A percentile compares a stretch with the other conserved stretches of the same genome.
phyloP scores from a whole-genome alignment of 1,140 invertebrate species.

The silkworm (Bombyx mori) region DNA sequence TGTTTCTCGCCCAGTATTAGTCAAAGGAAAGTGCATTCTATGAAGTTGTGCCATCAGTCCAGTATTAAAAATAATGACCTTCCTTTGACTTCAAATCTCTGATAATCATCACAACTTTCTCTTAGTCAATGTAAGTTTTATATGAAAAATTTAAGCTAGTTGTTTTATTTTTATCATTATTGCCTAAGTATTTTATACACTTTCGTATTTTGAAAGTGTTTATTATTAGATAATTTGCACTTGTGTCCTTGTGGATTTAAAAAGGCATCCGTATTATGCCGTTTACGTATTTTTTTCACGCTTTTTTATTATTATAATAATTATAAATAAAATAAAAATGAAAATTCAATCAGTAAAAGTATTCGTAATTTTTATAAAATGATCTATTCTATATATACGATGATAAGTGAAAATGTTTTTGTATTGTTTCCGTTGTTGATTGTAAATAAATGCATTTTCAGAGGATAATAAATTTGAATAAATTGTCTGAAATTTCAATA shows the following conservation, averaged over 20 bases:
- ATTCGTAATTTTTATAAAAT: conserved; percentile 49
- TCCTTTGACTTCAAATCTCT: conserved; percentile 62
- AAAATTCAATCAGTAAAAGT: conserved; percentile 31
- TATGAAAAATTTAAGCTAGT: conserved; percentile 62
- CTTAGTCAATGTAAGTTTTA: conserved; percentile 68
- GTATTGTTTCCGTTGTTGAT: conserved; percentile 65
- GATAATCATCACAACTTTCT: conserved; percentile 68
- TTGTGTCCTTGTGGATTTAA: conserved; percentile 71
- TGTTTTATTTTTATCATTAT: conserved; percentile 50
- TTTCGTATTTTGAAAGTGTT: conserved; percentile 65
- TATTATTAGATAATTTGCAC: conserved; percentile 62
- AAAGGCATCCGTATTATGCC: conserved; percentile 39
- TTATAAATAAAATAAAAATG: conserved; percentile 35
- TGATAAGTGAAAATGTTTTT: conserved; percentile 56
- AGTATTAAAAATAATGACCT: conserved; percentile 61
- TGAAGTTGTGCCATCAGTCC: conserved; percentile 65
- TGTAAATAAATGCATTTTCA: conserved; percentile 66
- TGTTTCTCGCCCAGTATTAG: conserved; percentile 64
- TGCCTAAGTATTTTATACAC: conserved; percentile 63
- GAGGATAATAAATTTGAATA: conserved; percentile 63
- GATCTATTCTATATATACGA: conserved; percentile 20
- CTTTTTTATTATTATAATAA: conserved; percentile 41
- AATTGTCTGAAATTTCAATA: conserved; percentile 65
- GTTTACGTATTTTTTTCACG: conserved; percentile 56
- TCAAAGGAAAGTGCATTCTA: conserved; percentile 62